phyloP scores from a whole-genome alignment of 92 coral and sea anemone genomes.

The Heteractis magnifica region DNA sequence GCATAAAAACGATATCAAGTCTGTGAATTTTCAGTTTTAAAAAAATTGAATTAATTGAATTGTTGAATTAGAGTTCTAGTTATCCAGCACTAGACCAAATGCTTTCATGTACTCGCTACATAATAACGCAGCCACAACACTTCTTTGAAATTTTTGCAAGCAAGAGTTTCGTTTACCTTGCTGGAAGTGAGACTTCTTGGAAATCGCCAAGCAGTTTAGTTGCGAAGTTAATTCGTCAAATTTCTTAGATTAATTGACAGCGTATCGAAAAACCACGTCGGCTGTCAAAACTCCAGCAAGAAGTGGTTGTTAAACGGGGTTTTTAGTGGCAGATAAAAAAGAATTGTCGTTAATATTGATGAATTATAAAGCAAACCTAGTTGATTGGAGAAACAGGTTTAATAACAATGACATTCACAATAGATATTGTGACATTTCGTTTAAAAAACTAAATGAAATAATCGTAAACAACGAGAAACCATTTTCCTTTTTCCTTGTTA shows the following conservation, averaged over 20 bases:
- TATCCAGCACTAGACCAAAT: background rate
- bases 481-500: background rate
- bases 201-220: background rate
- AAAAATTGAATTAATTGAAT: no score
- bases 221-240: background rate
- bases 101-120: background rate
- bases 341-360: constrained; percentile 33
- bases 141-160: background rate
- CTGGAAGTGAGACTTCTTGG: background rate
- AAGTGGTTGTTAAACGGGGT: constrained; percentile 16
- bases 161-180: background rate
- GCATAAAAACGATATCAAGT: background rate
- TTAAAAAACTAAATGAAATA: constrained; percentile 22
- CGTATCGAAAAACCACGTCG: constrained; percentile 16
- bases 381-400: constrained; percentile 17
- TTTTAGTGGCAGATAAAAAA: constrained; percentile 36
- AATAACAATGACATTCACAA: constrained; percentile 17
- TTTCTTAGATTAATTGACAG: constrained; percentile 23
- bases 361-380: constrained; percentile 31
- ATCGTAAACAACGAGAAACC: constrained; percentile 6
- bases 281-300: constrained; percentile 33
- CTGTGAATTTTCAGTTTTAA: no score
- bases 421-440: constrained; percentile 20
- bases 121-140: background rate
- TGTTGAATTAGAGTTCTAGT: background rate